Evolutionary conservation across 2,888 invertebrate genomes (phyloP).

Genomic region (Coleophora flavipennella): DNA sequence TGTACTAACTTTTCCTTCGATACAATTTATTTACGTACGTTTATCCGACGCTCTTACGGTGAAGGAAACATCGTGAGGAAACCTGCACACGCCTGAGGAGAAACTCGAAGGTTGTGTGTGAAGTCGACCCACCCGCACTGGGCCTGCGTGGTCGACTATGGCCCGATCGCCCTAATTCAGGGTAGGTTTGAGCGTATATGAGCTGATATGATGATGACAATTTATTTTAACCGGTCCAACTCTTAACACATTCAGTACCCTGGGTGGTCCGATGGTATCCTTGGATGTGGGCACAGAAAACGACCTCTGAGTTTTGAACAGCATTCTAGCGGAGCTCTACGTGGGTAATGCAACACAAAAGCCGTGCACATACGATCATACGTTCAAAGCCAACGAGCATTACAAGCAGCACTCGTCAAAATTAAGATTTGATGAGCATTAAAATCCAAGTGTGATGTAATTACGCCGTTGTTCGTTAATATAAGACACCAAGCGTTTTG

Average conservation of each 20-base stretch:
- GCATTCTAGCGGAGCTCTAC: conserved; percentile 78
- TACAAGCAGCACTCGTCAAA: conserved; percentile 11
- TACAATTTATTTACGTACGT: no score
- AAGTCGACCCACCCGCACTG: no score
- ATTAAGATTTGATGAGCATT: not conserved
- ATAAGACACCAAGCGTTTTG: conserved; percentile 7
- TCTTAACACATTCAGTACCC: conserved; percentile 48
- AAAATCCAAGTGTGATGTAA: not conserved
- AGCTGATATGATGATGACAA: no score
- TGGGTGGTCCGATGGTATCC: conserved; percentile 73
- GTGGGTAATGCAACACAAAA: conserved; percentile 34
- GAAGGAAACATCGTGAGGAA: no score
- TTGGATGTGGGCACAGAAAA: conserved; percentile 94
- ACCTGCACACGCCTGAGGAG: no score
- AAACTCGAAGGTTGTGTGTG: no score
- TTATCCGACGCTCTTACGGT: no score
- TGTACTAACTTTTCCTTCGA: no score
- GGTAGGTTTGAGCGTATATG: no score
- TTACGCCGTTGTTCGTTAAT: conserved; percentile 17
- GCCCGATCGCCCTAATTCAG: no score
- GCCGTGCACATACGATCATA: conserved; percentile 14
- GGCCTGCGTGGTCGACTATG: no score
- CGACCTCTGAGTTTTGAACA: conserved; percentile 93
- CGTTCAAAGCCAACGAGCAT: conserved; percentile 11
- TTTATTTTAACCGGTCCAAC: no score